Base-by-base conservation (phyloP, 2,888 invertebrate genomes). In the Leptopterna dolabrata region DNA sequence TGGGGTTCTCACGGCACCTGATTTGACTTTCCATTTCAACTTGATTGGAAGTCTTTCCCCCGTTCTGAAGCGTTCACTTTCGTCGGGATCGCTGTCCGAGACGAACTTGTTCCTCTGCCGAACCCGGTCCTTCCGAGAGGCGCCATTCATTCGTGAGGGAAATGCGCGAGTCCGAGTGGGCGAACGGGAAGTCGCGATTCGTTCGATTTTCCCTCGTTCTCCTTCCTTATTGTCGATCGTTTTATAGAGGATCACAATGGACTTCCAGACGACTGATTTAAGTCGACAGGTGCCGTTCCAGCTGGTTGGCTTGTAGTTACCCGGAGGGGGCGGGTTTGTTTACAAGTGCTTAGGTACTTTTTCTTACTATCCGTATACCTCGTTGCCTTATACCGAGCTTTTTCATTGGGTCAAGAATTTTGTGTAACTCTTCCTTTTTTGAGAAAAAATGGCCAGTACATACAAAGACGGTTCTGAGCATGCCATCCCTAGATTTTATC, bases 11-110 rank as follows among this genome's bases (percentile, higher is more conserved):
- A 55, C 55, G 55, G 55, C 55, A 19, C 55, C 55, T 55, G 55
- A 55, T 55, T 55, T 55, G 55, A 55, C 55, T 55, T 55, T 55
- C 55, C 55, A 55, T 55, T 55, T 55, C 55, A 55, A 55, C 55
- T 55, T 55, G 55, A 55, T 55, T 55, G 55, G 55, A 55, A 55
- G 55, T 55, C 55, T 55, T 55, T 55, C 55, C 55, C 55, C 19
- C 55, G 55, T 55, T 55, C 2, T 19, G 19, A 19, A 55, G 55
- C 55, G 55, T 24, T 55, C 55, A 19, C 55, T 55, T 55, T 55
- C 55, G 55, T 55, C 55, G 24, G 55, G 55, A 55, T 55, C 19
- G 19, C 47, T 47, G 47, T 14, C 47, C 14, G 14, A 13, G 16
- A 47, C 47, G 16, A 47, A 47, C 47, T 47, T 16, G 47, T 47